These are phyloP conservation scores for Amblyteles armatorius DNA, from an alignment of 2,888 invertebrate genomes.

Conservation along the genomic window DNA sequence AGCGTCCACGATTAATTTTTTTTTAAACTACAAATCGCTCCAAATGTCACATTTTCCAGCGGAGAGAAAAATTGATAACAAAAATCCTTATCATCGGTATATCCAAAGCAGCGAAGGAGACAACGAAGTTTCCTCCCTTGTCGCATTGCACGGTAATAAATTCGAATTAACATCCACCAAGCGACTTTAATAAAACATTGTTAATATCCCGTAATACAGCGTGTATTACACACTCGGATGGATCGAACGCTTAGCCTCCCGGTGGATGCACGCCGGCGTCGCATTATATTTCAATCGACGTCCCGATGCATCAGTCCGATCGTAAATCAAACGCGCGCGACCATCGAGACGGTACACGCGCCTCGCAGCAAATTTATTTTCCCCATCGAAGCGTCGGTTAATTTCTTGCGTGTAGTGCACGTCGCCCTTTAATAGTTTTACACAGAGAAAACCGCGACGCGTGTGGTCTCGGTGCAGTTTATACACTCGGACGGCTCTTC, in stretches of 20 bases:
- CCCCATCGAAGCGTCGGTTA: constrained; percentile 42
- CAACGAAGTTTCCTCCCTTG: background rate
- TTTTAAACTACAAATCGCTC: too few relatives aligned
- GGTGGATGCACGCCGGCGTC: constrained; percentile 26
- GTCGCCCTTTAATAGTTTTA: constrained; percentile 37
- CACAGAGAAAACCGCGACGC: constrained; percentile 24
- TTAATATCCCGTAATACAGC: constrained; percentile 4
- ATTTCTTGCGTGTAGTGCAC: constrained; percentile 38
- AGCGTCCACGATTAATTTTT: too few relatives aligned
- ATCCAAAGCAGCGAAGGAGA: background rate
- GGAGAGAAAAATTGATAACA: background rate
- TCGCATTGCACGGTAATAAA: background rate
- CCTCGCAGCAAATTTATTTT: constrained; percentile 54
- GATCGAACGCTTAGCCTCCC: constrained; percentile 49
- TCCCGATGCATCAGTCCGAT: constrained; percentile 51
- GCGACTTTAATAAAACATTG: background rate
- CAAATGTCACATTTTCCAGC: too few relatives aligned
- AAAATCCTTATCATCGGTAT: background rate
- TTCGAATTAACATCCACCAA: background rate
- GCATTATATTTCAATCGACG: constrained; percentile 60
- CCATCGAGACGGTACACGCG: constrained; percentile 28
- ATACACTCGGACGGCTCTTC: constrained; percentile 24
- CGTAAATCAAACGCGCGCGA: constrained; percentile 55
- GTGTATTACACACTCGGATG: constrained; percentile 19
- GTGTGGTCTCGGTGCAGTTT: constrained; percentile 37